phyloP scores from a whole-genome alignment of 2,113 vertebrate genomes.

The Corythornis cristatus region DNA sequence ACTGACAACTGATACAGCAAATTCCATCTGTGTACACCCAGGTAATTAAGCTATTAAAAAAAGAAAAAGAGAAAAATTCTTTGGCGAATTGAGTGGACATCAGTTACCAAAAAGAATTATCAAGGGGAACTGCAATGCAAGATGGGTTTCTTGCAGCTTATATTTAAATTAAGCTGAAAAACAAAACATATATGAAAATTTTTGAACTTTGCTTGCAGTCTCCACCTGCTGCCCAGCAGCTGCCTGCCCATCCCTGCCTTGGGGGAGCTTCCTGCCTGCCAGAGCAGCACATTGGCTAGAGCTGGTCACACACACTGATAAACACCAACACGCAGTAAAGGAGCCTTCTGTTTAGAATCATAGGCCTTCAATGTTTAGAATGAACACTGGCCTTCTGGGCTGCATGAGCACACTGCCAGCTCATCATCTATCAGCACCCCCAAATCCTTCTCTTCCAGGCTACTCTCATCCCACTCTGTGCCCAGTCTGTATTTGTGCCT shows the following conservation, averaged over 20 bases:
- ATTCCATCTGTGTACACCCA: not conserved
- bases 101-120: not conserved
- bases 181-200: not conserved
- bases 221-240: accelerated
- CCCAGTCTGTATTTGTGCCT: too few species aligned
- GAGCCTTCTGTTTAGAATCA: not conserved
- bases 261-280: not conserved
- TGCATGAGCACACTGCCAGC: too few species aligned
- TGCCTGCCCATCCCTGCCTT: too few species aligned
- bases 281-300: too few species aligned
- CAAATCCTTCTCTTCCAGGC: too few species aligned
- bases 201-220: not conserved
- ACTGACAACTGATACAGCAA: accelerated
- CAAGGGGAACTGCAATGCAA: not conserved
- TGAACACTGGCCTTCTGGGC: too few species aligned
- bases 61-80: not conserved
- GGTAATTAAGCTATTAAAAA: not conserved
- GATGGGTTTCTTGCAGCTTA: not conserved
- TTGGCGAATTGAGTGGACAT: not conserved
- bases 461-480: too few species aligned
- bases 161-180: not conserved
- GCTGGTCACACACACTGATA: not conserved
- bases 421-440: too few species aligned
- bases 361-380: too few species aligned
- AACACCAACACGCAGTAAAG: accelerated